Evolutionary conservation across 1,140 invertebrate genomes (phyloP), one percentile per base, ranked within the genome.

Genomic region (Antheraea pernyi): DNA sequence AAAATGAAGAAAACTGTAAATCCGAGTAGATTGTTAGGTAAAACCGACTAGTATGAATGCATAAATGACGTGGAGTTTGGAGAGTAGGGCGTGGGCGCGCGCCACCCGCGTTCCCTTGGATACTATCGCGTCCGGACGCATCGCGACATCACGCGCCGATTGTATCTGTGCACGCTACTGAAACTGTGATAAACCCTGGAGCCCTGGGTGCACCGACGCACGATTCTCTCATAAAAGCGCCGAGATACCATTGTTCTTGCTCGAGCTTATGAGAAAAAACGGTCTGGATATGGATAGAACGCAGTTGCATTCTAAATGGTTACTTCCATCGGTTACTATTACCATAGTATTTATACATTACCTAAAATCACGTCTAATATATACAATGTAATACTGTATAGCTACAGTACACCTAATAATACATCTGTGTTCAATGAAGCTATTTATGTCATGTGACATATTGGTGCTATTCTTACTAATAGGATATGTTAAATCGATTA

Each of bases 141-240:
- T 85, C 79, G 80, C 81, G 77, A 81, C 80, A 85, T 84, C 84
- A 83, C 83, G 85, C 80, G 76, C 77, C 75, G 86, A 88, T 88
- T 67, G 19, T 85, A 86, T 86, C 84, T 53, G 67, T 37, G 65
- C 67, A 67, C 72, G 85, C 85, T 90, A 88, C 88, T 80, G 82
- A 76, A 80, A 75, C 78, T 62, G 59, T 61, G 73, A 74, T 70
- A 69, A 67, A 63, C 65, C 19, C 60, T 8, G 16, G 30, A 48
- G 19, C 39, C 53, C 64, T 70, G 77, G 79, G 77, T 77, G 78
- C 73, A 73, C 70, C 39, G 73, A 72, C 69, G 77, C 86, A 86
- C 85, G 87, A 88, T 79, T 87, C 82, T 77, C 74, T 65, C 81
- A 89, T 86, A 84, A 89, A 87, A 82, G 80, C 60, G 60, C 60